These are phyloP conservation scores for Trogon melanurus DNA, from an alignment of 2,113 vertebrate genomes.

Conservation along the genomic window DNA sequence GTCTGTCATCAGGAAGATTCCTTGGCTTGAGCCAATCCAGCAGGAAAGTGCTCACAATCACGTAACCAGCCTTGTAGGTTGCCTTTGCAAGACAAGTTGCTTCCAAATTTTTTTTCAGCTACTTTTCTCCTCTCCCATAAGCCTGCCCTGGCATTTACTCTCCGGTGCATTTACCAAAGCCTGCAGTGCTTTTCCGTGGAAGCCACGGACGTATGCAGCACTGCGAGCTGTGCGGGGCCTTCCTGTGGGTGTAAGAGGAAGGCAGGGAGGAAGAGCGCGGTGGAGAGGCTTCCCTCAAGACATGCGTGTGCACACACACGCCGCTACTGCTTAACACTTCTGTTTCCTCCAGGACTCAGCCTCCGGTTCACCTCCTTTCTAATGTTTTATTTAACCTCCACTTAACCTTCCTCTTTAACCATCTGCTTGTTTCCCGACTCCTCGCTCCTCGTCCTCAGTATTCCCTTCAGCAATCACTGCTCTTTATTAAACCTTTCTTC, in stretches of 20 bases:
- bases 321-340: neutral
- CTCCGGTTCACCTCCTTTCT: neutral
- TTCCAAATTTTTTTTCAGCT: neutral
- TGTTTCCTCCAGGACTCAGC: neutral
- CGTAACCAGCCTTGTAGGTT: neutral
- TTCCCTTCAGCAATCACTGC: neutral
- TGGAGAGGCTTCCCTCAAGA: neutral
- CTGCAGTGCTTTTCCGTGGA: neutral
- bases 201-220: neutral
- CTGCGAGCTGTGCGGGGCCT: neutral
- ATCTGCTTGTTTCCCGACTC: neutral
- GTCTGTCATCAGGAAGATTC: fast-evolving
- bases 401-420: neutral
- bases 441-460: neutral
- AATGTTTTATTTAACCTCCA: neutral
- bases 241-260: neutral
- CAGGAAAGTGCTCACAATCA: fast-evolving
- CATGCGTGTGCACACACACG: fast-evolving
- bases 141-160: neutral
- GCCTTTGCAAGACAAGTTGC: neutral
- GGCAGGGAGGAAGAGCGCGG: neutral
- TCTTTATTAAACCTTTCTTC: neutral
- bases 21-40: neutral
- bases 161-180: neutral
- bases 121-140: neutral